phyloP scores from a whole-genome alignment of 2,888 invertebrate genomes.

The Busseola fusca region DNA sequence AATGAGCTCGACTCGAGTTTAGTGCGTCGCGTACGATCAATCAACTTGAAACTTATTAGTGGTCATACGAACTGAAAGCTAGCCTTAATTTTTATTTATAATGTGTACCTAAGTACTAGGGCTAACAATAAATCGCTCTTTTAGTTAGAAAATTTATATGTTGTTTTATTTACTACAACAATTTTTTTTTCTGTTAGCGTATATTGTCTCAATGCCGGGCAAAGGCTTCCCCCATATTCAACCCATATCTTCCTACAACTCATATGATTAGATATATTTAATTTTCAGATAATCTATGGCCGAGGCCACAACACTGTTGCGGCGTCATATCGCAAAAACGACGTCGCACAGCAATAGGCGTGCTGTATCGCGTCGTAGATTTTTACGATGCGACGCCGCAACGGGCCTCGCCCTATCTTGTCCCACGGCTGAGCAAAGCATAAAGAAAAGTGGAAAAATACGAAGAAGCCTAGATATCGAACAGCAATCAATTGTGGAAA shows the following conservation, averaged over 20 bases:
- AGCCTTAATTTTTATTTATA: slow-evolving; percentile 88
- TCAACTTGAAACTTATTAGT: slow-evolving; percentile 63
- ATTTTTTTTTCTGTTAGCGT: no score
- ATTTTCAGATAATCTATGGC: background rate
- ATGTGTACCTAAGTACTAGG: slow-evolving; percentile 84
- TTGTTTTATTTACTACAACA: slow-evolving; percentile 79
- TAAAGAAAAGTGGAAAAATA: background rate
- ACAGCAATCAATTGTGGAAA: slow-evolving; percentile 13
- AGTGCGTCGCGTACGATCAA: slow-evolving; percentile 43
- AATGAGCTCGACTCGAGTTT: slow-evolving; percentile 37
- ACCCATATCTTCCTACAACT: no score
- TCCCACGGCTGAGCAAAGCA: background rate
- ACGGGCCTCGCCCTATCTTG: no score
- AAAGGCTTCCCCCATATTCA: no score
- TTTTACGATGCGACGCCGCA: no score
- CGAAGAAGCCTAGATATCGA: background rate
- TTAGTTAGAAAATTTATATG: slow-evolving; percentile 85
- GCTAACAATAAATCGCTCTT: slow-evolving; percentile 88
- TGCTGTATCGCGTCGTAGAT: no score
- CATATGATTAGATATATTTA: background rate
- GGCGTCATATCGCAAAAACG: no score
- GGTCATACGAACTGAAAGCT: slow-evolving; percentile 88
- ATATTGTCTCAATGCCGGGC: no score
- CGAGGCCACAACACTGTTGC: no score
- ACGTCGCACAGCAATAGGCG: no score